Evolutionary conservation across 2,113 vertebrate genomes (phyloP).

Genomic region (Paralichthys olivaceus): DNA sequence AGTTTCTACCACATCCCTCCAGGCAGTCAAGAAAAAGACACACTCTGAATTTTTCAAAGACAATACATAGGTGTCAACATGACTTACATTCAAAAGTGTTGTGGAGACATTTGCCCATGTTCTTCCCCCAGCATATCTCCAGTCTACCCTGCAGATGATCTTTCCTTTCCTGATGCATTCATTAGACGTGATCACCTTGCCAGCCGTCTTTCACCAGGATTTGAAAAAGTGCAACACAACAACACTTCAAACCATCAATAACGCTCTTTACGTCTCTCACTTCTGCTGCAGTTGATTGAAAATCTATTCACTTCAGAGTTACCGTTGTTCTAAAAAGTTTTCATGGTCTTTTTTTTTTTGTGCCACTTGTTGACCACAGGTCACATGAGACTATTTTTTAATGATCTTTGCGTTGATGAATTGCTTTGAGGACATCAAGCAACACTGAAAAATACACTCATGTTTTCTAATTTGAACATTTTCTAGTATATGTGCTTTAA

Average conservation of each 20-base stretch:
- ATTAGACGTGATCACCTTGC: constrained; percentile 58
- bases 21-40: constrained; percentile 55
- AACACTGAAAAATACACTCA: not conserved
- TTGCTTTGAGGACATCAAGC: not conserved
- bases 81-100: constrained; percentile 65
- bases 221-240: constrained; percentile 67
- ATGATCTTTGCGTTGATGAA: not conserved
- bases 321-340: constrained; percentile 8
- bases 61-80: constrained; percentile 56
- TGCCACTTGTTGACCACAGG: not conserved
- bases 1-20: constrained; percentile 27
- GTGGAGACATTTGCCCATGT: constrained; percentile 57
- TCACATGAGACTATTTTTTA: not conserved
- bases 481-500: constrained; percentile 22
- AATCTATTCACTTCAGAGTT: not conserved
- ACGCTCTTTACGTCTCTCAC: constrained; percentile 31
- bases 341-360: not conserved
- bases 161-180: constrained; percentile 68
- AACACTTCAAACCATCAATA: constrained; percentile 51
- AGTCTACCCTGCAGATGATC: constrained; percentile 49
- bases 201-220: constrained; percentile 52
- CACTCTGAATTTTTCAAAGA: constrained; percentile 53
- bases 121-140: constrained; percentile 38
- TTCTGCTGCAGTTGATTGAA: constrained; percentile 31
- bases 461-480: not conserved